phyloP scores from a whole-genome alignment of 2,797 vertebrate genomes.

The Cynodonichthys magdalenae region DNA sequence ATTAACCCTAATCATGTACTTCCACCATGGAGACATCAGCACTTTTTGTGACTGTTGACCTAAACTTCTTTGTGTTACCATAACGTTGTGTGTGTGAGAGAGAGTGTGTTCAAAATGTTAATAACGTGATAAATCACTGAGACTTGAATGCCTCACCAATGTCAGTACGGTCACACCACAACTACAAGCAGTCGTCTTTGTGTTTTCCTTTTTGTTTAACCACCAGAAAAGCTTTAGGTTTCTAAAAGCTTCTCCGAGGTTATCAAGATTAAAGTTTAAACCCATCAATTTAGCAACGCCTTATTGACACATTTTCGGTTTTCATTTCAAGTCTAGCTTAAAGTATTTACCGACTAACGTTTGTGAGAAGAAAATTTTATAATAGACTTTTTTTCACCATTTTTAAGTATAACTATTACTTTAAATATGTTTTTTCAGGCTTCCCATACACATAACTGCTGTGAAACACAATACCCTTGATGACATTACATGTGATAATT shows the following conservation, averaged over 20 bases:
- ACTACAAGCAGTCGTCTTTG: slow-evolving; percentile 24
- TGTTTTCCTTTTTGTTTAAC: slow-evolving; percentile 32
- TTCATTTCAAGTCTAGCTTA: too few species aligned
- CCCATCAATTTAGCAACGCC: slow-evolving; percentile 34
- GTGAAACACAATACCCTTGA: slow-evolving; percentile 22
- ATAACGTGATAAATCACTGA: slow-evolving; percentile 70
- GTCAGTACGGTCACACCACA: slow-evolving; percentile 56
- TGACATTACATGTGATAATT: slow-evolving; percentile 44
- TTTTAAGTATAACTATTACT: slow-evolving; percentile 4
- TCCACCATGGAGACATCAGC: slow-evolving; percentile 19
- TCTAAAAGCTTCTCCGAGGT: slow-evolving; percentile 46
- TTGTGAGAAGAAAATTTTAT: too few species aligned
- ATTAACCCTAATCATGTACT: slow-evolving; percentile 10
- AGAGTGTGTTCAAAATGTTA: slow-evolving; percentile 59
- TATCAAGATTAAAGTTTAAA: slow-evolving; percentile 59
- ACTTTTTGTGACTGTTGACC: slow-evolving; percentile 44
- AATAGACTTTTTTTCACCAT: too few species aligned
- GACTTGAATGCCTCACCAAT: slow-evolving; percentile 59
- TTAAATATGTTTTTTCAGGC: slow-evolving; percentile 15
- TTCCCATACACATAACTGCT: slow-evolving; percentile 13
- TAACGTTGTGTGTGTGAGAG: slow-evolving; percentile 33
- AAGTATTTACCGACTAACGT: too few species aligned
- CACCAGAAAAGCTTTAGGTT: slow-evolving; percentile 13
- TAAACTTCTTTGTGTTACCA: slow-evolving; percentile 24
- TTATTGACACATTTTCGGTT: slow-evolving; percentile 4